phyloP scores from a whole-genome alignment of 2,888 invertebrate genomes.

The Omphaloscelis lunosa region DNA sequence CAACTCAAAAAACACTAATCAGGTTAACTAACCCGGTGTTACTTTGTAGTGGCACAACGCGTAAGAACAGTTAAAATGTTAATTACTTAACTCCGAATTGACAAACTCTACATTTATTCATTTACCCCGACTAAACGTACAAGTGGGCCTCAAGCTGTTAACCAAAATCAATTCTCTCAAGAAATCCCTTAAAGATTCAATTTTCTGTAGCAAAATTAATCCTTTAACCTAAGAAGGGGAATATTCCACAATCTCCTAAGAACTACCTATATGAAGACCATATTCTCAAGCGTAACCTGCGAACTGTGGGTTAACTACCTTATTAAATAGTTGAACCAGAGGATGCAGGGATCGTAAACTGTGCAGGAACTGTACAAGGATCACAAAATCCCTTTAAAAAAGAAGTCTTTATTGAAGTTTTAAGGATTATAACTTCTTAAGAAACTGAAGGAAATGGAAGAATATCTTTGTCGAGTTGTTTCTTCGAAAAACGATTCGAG shows the following conservation, averaged over 20 bases:
- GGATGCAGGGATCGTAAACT: conserved; percentile 32
- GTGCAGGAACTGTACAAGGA: conserved; percentile 2
- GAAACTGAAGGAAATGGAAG: conserved; percentile 26
- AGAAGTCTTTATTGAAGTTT: conserved; percentile 47
- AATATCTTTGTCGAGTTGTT: conserved; percentile 40
- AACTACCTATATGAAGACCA: neutral
- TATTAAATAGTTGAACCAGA: conserved; percentile 49
- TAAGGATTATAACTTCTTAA: conserved; percentile 36
- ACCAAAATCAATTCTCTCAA: neutral
- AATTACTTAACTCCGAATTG: too few species aligned
- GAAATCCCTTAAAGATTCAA: neutral
- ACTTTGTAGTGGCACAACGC: too few species aligned
- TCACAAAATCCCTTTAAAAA: conserved; percentile 41
- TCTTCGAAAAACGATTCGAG: conserved; percentile 34
- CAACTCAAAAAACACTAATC: too few species aligned
- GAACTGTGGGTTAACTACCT: conserved; percentile 22
- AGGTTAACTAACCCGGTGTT: too few species aligned
- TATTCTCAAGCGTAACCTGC: conserved; percentile 6
- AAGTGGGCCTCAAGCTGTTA: too few species aligned
- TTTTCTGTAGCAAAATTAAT: neutral
- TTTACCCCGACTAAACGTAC: too few species aligned
- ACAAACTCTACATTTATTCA: too few species aligned
- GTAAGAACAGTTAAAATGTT: too few species aligned
- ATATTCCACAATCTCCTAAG: conserved; percentile 19
- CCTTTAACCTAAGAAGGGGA: neutral